Evolutionary conservation across 2,888 invertebrate species (phyloP), one percentile per base, ranked within the genome.

Genomic region (Thalpophila matura): DNA sequence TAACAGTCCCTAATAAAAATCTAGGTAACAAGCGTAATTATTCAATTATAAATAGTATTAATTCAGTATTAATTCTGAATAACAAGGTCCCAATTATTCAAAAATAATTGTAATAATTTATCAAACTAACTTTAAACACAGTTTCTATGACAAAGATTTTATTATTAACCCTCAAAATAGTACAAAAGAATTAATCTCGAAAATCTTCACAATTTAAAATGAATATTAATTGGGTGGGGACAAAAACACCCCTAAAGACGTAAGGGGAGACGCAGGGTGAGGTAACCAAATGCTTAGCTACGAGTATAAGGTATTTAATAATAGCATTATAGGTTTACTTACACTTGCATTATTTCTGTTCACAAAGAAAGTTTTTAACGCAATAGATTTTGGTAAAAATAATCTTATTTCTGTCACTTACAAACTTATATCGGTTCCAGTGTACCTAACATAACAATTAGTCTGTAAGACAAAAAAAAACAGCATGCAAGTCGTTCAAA

Each of bases 101-200:
- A 80, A 84, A 85, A 87, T 87, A 84, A 89, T 89, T 86, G 77
- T 79, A 73, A 86, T 85, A 83, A 91, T 90, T 88, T 84, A 80
- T 90, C 87, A 89, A 83, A 82, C 86, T 74, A 85, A 77, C 75
- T 81, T 86, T 88, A 84, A 86, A 88, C 82, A 84, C 73, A 82
- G 58, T 83, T 85, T 82, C 86, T 87, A 86, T 91, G 89, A 90
- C 85, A 87, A 91, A 89, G 66, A 77, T 83, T 82, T 80, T 83
- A 82, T 81, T 83, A 81, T 65, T 37, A 78, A 73, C 75, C 87
- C 88, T 70, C 65, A 86, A 91, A 92, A 93, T 93, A 91, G 89
- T 80, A 77, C 74, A 88, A 92, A 91, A 92, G 93, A 92, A 89
- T 82, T 90, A 93, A 92, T 93, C 90, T 88, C 80, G 72, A 88